A percentile compares a stretch with the other conserved stretches of the same genome.
phyloP scores from a whole-genome alignment of 2,888 invertebrate genomes.

The Rotaria magnacalcarata region DNA sequence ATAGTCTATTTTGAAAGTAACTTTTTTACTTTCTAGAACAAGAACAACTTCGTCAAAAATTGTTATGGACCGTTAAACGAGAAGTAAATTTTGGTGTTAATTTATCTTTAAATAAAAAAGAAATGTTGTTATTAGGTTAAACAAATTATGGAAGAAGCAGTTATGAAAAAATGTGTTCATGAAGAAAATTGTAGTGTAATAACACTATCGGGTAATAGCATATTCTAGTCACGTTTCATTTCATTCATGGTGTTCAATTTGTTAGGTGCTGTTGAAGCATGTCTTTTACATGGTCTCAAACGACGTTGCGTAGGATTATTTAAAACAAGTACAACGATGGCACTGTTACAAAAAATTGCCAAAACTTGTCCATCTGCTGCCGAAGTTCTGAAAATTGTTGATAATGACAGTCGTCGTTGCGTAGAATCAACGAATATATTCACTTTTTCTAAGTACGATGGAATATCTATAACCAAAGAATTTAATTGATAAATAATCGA shows the following conservation, averaged over 20 bases:
- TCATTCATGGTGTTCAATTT: conserved; percentile 25
- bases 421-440: conserved; percentile 51
- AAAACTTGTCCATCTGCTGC: conserved; percentile 68
- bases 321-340: conserved; percentile 84
- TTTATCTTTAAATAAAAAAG: not conserved
- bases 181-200: conserved; percentile 85
- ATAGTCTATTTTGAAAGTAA: conserved; percentile 47
- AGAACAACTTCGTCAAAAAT: conserved; percentile 66
- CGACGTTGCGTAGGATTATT: conserved; percentile 72
- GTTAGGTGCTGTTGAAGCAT: conserved; percentile 76
- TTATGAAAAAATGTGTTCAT: conserved; percentile 82
- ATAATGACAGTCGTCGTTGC: conserved; percentile 68
- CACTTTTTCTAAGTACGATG: not conserved
- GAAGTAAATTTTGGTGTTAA: not conserved
- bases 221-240: no score
- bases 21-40: conserved; percentile 49
- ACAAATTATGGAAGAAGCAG: conserved; percentile 91
- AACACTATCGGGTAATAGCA: conserved; percentile 70
- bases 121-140: conserved; percentile 66
- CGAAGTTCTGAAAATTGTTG: conserved; percentile 69
- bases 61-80: conserved; percentile 74
- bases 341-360: conserved; percentile 79
- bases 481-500: no score
- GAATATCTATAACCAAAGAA: no score
- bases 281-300: conserved; percentile 67